Evolutionary conservation across 2,113 vertebrate species (phyloP), one percentile per base, ranked within the genome.

Genomic region (Cebidichthys violaceus): DNA sequence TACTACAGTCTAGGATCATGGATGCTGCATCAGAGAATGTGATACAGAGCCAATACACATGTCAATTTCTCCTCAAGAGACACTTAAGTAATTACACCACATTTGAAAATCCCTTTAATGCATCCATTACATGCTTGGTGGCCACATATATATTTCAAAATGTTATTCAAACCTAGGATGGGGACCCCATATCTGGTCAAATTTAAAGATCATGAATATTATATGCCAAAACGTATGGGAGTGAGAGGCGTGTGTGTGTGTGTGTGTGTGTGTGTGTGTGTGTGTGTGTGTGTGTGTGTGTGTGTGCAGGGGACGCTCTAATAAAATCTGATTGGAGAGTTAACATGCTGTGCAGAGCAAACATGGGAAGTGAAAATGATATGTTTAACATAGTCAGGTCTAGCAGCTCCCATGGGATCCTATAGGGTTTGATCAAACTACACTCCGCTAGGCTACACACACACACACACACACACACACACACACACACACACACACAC

Each of bases 351-450:
- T 45, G 73, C 39, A 67, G 73, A 72, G 86, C 84, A 78, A 88
- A 90, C 78, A 79, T 74, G 64, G 79, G 57, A 75, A 82, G 83
- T 81, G 78, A 81, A 90, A 89, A 83, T 91, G 57, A 92, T 91
- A 88, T 87, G 81, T 90, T 92, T 93, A 93, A 92, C 87, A 88
- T 77, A 82, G 84, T 92, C 55, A 89, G 81, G 89, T 84, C 86
- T 74, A 9, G 81, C 72, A 76, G 57, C 61, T 82, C 90, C 82
- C 77, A 27, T 55, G 79, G 80, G 88, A 90, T 75, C 61, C 72
- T 41, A 15, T 33, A 70, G 64, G 81, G 84, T 89, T 92, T 89
- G 90, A 93, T 92, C 91, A 90, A 89, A 76, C 90, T 76, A 33
- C 77, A 69, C 77, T 77, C 74, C n/a, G 41, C 61, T 67, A 37